A percentile compares a stretch with the other conserved stretches of the same genome.
Conservation (phyloP, 1,140 invertebrate genomes). For the Anoplolepis gracilipes region DNA sequence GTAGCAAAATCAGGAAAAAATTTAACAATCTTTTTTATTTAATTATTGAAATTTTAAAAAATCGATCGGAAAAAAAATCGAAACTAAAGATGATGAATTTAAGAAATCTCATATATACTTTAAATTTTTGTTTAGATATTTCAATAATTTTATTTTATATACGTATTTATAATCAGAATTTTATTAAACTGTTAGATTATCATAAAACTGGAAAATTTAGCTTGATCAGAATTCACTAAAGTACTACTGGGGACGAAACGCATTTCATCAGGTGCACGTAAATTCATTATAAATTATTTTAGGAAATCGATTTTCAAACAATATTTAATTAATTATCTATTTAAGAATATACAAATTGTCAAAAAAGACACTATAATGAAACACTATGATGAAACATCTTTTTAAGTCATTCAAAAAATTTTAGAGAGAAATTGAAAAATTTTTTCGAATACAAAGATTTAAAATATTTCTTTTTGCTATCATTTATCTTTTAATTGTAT, state of each 20-base stretch:
- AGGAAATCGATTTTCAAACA: not conserved
- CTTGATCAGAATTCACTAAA: no score
- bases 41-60: not conserved
- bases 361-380: not conserved
- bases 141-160: constrained; percentile 12
- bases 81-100: not conserved
- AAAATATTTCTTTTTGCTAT: no score
- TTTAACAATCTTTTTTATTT: not conserved
- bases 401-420: no score
- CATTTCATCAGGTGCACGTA: not conserved
- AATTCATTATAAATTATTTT: constrained; percentile 8
- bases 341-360: not conserved
- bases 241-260: no score
- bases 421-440: not conserved
- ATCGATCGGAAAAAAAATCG: not conserved
- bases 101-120: not conserved
- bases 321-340: not conserved
- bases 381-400: no score
- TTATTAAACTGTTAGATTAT: not conserved
- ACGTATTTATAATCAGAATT: no score
- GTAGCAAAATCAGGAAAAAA: not conserved
- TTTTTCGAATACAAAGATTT: no score
- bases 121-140: not conserved
- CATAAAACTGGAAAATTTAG: not conserved
- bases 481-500: not conserved